Evolutionary conservation across 2,888 invertebrate genomes (phyloP), one percentile per base, ranked within the genome.

Genomic region (Agrotis puta): DNA sequence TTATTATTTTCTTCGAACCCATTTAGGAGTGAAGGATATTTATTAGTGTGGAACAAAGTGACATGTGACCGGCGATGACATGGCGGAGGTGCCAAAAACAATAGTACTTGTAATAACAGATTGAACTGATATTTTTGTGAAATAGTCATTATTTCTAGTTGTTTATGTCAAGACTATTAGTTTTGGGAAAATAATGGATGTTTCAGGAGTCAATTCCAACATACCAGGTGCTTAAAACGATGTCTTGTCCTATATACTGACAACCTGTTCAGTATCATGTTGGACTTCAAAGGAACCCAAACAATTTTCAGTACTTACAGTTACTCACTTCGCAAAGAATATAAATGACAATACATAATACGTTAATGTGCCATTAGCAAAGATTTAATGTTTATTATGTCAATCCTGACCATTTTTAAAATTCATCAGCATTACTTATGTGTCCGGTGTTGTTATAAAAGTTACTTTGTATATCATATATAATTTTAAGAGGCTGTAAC

Each of bases 1-100:
- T 85, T 85, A 83, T 83, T 79, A 84, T 84, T 83, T 87, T 86
- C 89, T 84, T 85, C 87, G 87, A 86, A 84, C 70, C 73, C 82
- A 75, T 88, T 84, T 77, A 72, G 62, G 74, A 70, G 63, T 80
- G 77, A 82, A 79, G 79, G 77, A 78, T 71, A 86, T 85, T 82
- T 84, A 85, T 84, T 74, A 75, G 65, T 66, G 70, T 80, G 69
- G 63, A 58, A 67, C 72, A 85, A 73, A 39, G 73, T 74, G 83
- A 84, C 79, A 81, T 71, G 81, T 59, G 79, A 77, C 68, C 66
- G 67, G 81, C 50, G 85, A 75, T 84, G 85, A 81, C 78, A 86
- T 27, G 65, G 61, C 39, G 51, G 54, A 48, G n/a, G 69, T 84
- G 85, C 86, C 85, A 85, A 86, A 69, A 81, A 84, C 83, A 85